Conservation (phyloP, 2,888 invertebrate species). For the Drosophila eohydei region DNA sequence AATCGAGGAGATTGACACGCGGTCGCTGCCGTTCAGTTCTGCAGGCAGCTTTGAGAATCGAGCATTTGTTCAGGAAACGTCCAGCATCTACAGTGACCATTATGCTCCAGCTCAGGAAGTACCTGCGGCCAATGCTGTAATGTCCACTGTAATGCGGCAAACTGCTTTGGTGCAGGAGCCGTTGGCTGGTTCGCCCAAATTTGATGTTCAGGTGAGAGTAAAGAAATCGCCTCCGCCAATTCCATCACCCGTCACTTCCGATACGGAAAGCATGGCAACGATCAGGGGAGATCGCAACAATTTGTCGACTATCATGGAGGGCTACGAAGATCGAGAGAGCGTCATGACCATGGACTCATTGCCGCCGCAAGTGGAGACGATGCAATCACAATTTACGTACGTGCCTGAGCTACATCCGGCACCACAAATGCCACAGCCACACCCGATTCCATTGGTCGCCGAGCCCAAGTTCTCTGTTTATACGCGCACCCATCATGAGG, state of each 20-base stretch:
- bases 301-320: constrained; percentile 88
- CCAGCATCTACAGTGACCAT: constrained; percentile 89
- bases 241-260: constrained; percentile 89
- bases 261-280: constrained; percentile 90
- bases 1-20: constrained; percentile 89
- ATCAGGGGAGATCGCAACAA: constrained; percentile 87
- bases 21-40: constrained; percentile 88
- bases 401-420: constrained; percentile 91
- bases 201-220: constrained; percentile 94
- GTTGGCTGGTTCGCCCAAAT: constrained; percentile 87
- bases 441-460: constrained; percentile 56
- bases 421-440: constrained; percentile 86
- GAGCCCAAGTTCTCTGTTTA: constrained; percentile 84
- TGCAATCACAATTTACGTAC: constrained; percentile 89
- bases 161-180: constrained; percentile 87
- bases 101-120: constrained; percentile 87
- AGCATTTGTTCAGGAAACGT: constrained; percentile 90
- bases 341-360: constrained; percentile 89
- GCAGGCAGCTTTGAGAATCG: constrained; percentile 90
- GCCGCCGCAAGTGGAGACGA: constrained; percentile 86
- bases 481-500: constrained; percentile 83
- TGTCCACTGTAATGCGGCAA: constrained; percentile 86
- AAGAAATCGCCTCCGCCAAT: constrained; percentile 92
- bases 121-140: constrained; percentile 86
- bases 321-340: constrained; percentile 91